Conservation (phyloP, 2,888 invertebrate genomes). For the Tortrix viridana region DNA sequence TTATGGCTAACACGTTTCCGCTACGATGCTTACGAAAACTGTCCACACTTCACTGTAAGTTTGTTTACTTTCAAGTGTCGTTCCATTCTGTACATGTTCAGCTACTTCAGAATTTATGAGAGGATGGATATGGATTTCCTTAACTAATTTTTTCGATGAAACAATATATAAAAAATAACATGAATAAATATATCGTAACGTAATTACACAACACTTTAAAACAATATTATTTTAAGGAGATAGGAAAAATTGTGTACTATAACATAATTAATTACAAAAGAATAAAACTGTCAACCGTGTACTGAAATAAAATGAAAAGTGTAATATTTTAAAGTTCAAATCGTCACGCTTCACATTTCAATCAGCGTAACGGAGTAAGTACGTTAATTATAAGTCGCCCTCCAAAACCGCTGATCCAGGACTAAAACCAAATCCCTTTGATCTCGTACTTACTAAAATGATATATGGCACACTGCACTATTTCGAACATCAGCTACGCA, state of each 20-base stretch:
- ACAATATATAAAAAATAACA: no score
- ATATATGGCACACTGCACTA: slow-evolving; percentile 52
- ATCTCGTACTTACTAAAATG: slow-evolving; percentile 56
- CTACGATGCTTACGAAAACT: slow-evolving; percentile 43
- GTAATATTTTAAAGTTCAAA: slow-evolving; percentile 42
- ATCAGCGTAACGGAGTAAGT: slow-evolving; percentile 58
- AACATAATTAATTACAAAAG: not conserved
- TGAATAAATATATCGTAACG: not conserved
- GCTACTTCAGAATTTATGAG: slow-evolving; percentile 9
- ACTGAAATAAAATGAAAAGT: slow-evolving; percentile 17
- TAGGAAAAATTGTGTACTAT: not conserved
- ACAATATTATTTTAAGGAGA: not conserved
- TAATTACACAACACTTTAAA: not conserved
- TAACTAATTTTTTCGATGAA: no score
- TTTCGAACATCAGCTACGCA: slow-evolving; percentile 45
- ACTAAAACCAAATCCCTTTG: slow-evolving; percentile 53
- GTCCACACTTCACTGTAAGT: slow-evolving; percentile 29
- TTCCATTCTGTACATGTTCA: slow-evolving; percentile 15
- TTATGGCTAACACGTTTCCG: slow-evolving; percentile 58
- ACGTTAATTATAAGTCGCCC: slow-evolving; percentile 60
- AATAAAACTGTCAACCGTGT: not conserved
- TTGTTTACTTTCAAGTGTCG: slow-evolving; percentile 31
- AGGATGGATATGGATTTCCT: slow-evolving; percentile 32
- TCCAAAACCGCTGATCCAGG: slow-evolving; percentile 50
- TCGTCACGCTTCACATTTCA: slow-evolving; percentile 62